phyloP scores from a whole-genome alignment of 2,888 invertebrate species.

The Ophion slaviceki region DNA sequence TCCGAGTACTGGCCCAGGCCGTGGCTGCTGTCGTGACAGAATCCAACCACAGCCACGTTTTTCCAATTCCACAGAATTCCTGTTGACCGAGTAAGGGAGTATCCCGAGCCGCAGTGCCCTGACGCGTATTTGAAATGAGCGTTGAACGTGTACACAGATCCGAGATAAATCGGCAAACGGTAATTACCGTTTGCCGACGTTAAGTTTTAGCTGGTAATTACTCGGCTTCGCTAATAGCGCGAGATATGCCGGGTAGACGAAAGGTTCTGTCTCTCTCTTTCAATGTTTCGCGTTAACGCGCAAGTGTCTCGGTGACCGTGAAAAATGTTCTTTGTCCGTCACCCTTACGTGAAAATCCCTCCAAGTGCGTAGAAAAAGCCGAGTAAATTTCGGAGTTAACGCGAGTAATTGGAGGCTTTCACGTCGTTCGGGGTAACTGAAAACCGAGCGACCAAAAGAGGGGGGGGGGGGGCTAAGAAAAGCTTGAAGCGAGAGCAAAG shows the following conservation, averaged over 20 bases:
- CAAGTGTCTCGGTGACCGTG: slow-evolving; percentile 27
- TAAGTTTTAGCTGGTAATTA: slow-evolving; percentile 43
- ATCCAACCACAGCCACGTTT: background rate
- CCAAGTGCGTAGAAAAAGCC: background rate
- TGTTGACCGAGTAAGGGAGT: background rate
- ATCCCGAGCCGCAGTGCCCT: background rate
- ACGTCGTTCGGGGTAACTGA: background rate
- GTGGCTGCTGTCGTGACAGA: background rate
- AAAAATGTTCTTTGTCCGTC: slow-evolving; percentile 36
- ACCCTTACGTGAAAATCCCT: slow-evolving; percentile 23
- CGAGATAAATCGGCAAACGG: slow-evolving; percentile 15
- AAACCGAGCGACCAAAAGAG: slow-evolving; percentile 4
- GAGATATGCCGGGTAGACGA: slow-evolving; percentile 2
- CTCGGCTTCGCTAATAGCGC: slow-evolving; percentile 28
- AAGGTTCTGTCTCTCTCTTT: slow-evolving; percentile 15
- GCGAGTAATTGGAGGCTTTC: slow-evolving; percentile 39
- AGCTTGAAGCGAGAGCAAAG: background rate
- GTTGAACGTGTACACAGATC: slow-evolving; percentile 14
- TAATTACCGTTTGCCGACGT: slow-evolving; percentile 37
- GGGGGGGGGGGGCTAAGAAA: background rate
- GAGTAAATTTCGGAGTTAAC: slow-evolving; percentile 42
- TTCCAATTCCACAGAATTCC: background rate
- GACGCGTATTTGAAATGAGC: slow-evolving; percentile 10
- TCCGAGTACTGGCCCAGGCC: background rate
- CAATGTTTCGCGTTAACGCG: slow-evolving; percentile 21